phyloP scores from a whole-genome alignment of 2,113 vertebrate genomes.

The Brachypodius melanocephalos region DNA sequence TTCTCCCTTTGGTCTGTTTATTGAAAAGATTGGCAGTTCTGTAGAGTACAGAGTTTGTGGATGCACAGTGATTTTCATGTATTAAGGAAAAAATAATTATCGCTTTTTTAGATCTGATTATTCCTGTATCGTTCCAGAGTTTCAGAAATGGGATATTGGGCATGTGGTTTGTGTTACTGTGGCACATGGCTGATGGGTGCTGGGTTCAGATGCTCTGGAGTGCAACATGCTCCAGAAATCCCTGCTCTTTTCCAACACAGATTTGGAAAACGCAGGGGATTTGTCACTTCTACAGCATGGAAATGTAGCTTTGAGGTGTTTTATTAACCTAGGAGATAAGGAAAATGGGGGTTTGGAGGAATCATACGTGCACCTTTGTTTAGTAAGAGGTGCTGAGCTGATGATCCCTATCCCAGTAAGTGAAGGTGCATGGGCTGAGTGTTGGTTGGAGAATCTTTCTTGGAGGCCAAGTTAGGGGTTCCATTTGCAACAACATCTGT shows the following conservation, averaged over 20 bases:
- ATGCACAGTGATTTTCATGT: not conserved
- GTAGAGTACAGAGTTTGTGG: not conserved
- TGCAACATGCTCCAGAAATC: not conserved
- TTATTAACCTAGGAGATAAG: not conserved
- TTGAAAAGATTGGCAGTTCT: not conserved
- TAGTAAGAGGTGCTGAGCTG: not conserved
- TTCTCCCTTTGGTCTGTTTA: not conserved
- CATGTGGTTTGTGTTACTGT: not conserved
- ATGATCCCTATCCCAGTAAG: fast-evolving
- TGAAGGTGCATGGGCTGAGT: not conserved
- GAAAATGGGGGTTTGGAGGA: not conserved
- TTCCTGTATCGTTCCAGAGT: not conserved
- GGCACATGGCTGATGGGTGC: fast-evolving
- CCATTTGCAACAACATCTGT: not conserved
- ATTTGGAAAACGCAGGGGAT: fast-evolving
- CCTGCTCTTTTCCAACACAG: fast-evolving
- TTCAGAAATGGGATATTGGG: not conserved
- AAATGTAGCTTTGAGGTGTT: not conserved
- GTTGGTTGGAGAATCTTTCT: not conserved
- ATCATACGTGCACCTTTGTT: not conserved
- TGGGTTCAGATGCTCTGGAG: not conserved
- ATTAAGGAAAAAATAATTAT: not conserved
- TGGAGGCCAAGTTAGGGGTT: not conserved
- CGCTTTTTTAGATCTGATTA: not conserved
- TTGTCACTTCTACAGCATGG: not conserved